Evolutionary conservation across 2,113 vertebrate species (phyloP).

Genomic region (Poeciliopsis retropinna): DNA sequence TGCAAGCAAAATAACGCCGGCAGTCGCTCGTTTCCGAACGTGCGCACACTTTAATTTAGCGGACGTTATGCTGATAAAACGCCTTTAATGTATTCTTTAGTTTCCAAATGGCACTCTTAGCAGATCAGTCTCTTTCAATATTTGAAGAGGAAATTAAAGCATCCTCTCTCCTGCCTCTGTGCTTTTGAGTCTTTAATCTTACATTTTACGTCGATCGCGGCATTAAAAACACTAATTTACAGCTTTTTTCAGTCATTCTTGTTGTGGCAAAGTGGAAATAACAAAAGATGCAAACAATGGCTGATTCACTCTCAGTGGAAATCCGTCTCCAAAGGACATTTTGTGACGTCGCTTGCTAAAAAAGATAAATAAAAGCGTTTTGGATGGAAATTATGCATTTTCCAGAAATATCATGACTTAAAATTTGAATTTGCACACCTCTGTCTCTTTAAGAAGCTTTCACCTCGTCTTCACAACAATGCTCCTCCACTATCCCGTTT

Average conservation of each 20-base stretch:
- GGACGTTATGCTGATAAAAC: constrained; percentile 61
- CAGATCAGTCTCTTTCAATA: constrained; percentile 67
- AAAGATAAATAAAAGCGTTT: neutral
- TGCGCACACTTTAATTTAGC: constrained; percentile 38
- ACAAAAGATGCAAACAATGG: neutral
- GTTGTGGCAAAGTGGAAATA: constrained; percentile 6
- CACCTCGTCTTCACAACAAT: too few relatives aligned
- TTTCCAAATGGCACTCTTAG: constrained; percentile 71
- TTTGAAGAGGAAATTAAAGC: constrained; percentile 80
- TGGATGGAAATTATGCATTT: neutral
- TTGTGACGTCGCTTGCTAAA: neutral
- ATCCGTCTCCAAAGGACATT: constrained; percentile 29
- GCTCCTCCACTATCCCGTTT: too few relatives aligned
- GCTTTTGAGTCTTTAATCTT: constrained; percentile 84
- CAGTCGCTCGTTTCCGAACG: neutral
- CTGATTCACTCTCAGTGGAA: constrained; percentile 28
- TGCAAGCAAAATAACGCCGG: constrained; percentile 23
- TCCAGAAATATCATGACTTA: too few relatives aligned
- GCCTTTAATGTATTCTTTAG: constrained; percentile 80
- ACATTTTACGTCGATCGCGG: constrained; percentile 57
- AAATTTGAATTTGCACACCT: too few relatives aligned
- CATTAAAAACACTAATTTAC: constrained; percentile 62
- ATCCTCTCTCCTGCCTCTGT: constrained; percentile 47
- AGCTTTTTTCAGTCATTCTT: constrained; percentile 33
- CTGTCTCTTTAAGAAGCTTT: too few relatives aligned